phyloP scores from a whole-genome alignment of 30 jellyfish, hydroid and myxozoan species.

The Turritopsis rubra region DNA sequence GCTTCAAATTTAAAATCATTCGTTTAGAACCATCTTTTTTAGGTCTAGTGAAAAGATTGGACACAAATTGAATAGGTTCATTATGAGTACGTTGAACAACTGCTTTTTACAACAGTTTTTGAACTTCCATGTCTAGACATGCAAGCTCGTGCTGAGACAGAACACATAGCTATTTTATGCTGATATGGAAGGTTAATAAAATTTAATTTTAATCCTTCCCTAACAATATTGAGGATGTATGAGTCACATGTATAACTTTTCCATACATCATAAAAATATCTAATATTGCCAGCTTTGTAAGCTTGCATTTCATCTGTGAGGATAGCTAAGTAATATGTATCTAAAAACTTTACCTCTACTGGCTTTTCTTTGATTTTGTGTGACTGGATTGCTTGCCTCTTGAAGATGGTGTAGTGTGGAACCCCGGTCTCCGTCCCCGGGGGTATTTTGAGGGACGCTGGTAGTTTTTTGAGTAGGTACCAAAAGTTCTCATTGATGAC shows the following conservation, averaged over 20 bases:
- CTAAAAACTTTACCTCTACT: not conserved
- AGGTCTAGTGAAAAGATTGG: not conserved
- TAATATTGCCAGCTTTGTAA: not conserved
- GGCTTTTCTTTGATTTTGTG: not conserved
- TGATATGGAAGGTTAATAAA: not conserved
- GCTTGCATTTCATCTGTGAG: not conserved
- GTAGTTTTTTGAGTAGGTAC: not conserved
- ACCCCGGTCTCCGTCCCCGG: not conserved
- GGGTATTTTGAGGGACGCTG: not conserved
- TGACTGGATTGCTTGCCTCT: not conserved
- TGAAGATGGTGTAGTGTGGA: not conserved
- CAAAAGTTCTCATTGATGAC: not conserved
- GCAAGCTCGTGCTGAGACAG: not conserved
- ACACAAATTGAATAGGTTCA: not conserved
- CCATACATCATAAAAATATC: not conserved
- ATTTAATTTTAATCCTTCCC: not conserved
- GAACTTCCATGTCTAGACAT: not conserved
- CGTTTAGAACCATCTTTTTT: not conserved
- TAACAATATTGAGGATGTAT: not conserved
- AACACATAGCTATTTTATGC: not conserved
- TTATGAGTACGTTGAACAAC: not conserved
- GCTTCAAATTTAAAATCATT: not conserved
- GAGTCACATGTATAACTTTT: not conserved
- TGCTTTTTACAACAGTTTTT: not conserved
- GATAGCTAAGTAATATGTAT: too few species aligned